Evolutionary conservation across 2,888 invertebrate genomes (phyloP), one percentile per base, ranked within the genome.

Genomic region (Chouioia cunea): DNA sequence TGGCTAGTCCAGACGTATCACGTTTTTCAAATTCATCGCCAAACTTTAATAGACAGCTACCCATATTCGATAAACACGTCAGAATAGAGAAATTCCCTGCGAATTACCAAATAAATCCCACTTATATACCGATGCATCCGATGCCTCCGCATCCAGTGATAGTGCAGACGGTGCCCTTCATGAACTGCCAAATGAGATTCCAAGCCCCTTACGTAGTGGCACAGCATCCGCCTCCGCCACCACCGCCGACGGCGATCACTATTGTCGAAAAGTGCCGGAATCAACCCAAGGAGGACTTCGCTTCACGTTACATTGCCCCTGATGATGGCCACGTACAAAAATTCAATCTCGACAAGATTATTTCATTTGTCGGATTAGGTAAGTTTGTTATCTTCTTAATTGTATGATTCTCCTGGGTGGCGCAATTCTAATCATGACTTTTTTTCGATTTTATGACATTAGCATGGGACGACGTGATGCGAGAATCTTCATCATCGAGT

Each of bases 381-480:
- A 82, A 89, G 89, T 86, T 65, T 4, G 36, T 22, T 16, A 54
- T 65, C 63, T 62, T 43, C 71, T 52, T 52, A 46, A 3, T 27
- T 27, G 27, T n/a, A 36, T 59, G 18, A 47, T 60, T 48, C 14
- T 14, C 47, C 14, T 6, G 10, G 20, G 0, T 27, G 14, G 65
- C 64, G 6, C 22, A 59, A 57, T 62, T 52, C 43, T 63, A 52
- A 64, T 59, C 44, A 50, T 52, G 22, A 59, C 50, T 76, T 75
- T 43, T 77, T 77, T 77, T 73, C 77, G 63, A 77, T 76, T 88
- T 88, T 48, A 63, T 67, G 53, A 47, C 58, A 64, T 44, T 2
- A 93, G 93, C 93, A 68, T 93, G 93, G 93, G 91, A 92, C 78
- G 93, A 92, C 80, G 89, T 92, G 80, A 85, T 91, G 81, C 79